phyloP scores from a whole-genome alignment of 2,113 vertebrate genomes.

The Lagopus muta region DNA sequence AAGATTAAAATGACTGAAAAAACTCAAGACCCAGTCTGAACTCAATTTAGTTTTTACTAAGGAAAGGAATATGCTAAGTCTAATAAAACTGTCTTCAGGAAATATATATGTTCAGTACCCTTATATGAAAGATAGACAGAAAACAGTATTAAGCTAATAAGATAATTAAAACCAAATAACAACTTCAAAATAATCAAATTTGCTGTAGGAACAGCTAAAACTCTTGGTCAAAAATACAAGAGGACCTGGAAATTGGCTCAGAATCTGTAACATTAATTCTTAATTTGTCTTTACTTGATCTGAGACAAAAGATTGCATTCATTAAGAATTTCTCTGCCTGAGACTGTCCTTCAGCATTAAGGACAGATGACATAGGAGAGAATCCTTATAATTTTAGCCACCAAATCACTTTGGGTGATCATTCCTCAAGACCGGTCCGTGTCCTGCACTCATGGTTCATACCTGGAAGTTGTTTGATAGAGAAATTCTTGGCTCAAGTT shows the following conservation, averaged over 20 bases:
- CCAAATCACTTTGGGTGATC: neutral
- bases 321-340: neutral
- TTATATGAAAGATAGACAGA: neutral
- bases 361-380: neutral
- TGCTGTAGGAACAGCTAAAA: neutral
- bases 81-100: neutral
- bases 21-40: neutral
- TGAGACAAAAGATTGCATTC: neutral
- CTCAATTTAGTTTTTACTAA: neutral
- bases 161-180: neutral
- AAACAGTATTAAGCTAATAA: neutral
- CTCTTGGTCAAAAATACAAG: neutral
- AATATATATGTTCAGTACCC: neutral
- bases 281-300: neutral
- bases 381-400: neutral
- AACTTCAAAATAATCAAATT: neutral
- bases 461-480: neutral
- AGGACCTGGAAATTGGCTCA: neutral
- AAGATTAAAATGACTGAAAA: neutral
- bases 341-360: neutral
- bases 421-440: neutral
- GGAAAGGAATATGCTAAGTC: neutral
- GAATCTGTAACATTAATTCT: neutral
- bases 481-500: neutral
- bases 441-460: neutral